Base-by-base conservation (phyloP, 2,888 invertebrate species). In the Raillietiella orientalis region DNA sequence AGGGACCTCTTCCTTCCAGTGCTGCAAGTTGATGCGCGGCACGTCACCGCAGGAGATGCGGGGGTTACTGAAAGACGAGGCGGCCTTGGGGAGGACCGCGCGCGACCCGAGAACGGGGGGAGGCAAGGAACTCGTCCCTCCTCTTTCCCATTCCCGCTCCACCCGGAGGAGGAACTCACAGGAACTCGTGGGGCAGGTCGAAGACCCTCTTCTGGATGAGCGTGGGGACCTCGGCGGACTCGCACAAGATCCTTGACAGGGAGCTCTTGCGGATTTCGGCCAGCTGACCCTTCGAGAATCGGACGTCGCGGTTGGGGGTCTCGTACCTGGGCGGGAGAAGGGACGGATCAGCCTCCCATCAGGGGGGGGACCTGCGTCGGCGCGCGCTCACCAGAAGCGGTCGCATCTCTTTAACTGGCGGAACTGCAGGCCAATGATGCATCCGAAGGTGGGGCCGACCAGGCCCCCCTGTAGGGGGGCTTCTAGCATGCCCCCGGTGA, bases 391-490 rank as follows among this genome's bases (percentile, higher is more conserved):
- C 77, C 84, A 93, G 52, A 69, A 87, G 36, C 90, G 55, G 51
- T 93, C 93, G 40, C 90, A 90, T 41, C 75, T 74, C 35, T 77
- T 62, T 26, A 75, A 50, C 39, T 74, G 71, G 27, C 72, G 54
- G 51, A 87, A 87, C 50, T 90, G 90, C 26, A 74, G 71, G 27
- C 77, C 87, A 36, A 93, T 77, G 38, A 93, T 70, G 41, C 77
- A 70, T 9, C 79, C 82, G 41, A 90, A 70, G 0, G 87, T 87
- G 0, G 87, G 87, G 3, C 90, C 90, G 0, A 90, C 71, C 1
- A 79, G 50, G 4, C 77, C 84, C 4, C 87, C 87, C 39, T 72
- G 72, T 4, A 79, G 29, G 2, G 37, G 4, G 45, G 41, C 13
- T 69, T 53, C 43, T 36, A 77, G 71, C 65, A 90, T 66, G 3